These are phyloP conservation scores for Boulengerochromis microlepis DNA, from an alignment of 2,113 vertebrate species.

Conservation along the genomic window DNA sequence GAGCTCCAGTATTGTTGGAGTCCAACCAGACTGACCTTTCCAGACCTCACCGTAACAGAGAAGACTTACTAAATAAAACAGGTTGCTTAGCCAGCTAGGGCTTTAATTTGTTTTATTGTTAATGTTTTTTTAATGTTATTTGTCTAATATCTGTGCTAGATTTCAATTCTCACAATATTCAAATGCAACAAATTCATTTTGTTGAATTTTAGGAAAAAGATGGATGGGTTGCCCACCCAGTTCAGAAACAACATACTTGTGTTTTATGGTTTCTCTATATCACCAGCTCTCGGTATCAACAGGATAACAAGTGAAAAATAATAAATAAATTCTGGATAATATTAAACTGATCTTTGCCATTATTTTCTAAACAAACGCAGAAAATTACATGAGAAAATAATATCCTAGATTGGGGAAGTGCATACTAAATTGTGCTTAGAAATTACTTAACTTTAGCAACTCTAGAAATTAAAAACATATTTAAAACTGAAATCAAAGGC, in stretches of 20 bases:
- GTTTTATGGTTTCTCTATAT: not conserved
- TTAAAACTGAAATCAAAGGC: not conserved
- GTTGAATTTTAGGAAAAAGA: not conserved
- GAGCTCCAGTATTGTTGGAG: not conserved
- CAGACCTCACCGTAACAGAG: not conserved
- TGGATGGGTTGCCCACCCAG: not conserved
- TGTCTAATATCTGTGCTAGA: not conserved
- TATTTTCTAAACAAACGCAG: fast-evolving
- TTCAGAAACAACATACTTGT: not conserved
- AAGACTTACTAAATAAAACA: not conserved
- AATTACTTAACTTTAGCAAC: fast-evolving
- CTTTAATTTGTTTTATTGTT: not conserved
- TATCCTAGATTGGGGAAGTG: not conserved
- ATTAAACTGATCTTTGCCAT: not conserved
- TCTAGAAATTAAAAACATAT: not conserved
- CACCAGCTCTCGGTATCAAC: fast-evolving
- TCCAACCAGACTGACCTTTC: not conserved
- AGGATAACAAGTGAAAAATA: not conserved
- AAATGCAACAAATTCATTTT: not conserved
- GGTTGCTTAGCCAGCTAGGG: not conserved
- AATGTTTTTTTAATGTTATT: not conserved
- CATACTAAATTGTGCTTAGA: not conserved
- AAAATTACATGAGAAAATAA: not conserved
- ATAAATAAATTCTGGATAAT: not conserved
- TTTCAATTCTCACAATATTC: fast-evolving